phyloP scores from a whole-genome alignment of 2,888 invertebrate genomes.

The Drosophila nr. perissopoda region DNA sequence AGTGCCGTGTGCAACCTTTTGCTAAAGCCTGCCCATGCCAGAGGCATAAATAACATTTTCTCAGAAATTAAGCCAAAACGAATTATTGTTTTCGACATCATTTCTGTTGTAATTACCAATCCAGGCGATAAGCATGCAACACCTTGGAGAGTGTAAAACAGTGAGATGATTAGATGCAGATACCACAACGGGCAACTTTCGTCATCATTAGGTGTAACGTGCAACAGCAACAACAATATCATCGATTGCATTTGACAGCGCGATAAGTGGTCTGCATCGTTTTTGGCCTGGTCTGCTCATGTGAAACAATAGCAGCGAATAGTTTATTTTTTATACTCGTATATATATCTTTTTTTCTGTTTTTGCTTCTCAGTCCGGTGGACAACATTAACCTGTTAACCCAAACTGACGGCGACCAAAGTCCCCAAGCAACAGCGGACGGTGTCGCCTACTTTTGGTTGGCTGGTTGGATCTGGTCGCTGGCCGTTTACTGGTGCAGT shows the following conservation, averaged over 20 bases:
- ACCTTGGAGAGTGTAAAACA: constrained; percentile 58
- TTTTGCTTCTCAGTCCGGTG: constrained; percentile 42
- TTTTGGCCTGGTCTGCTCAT: constrained; percentile 19
- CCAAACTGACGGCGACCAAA: constrained; percentile 77
- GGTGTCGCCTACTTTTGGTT: constrained; percentile 76
- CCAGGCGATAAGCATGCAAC: constrained; percentile 65
- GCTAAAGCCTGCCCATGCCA: constrained; percentile 13
- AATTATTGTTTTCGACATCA: constrained; percentile 76
- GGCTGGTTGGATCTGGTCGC: constrained; percentile 34
- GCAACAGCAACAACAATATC: constrained; percentile 46
- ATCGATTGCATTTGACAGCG: constrained; percentile 71
- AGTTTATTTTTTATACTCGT: constrained; percentile 34
- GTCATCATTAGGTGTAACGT: constrained; percentile 54
- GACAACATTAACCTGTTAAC: constrained; percentile 83
- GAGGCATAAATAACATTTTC: constrained; percentile 74
- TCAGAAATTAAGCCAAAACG: constrained; percentile 73
- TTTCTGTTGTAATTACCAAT: constrained; percentile 71
- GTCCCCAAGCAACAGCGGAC: constrained; percentile 66
- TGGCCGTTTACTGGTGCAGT: constrained; percentile 53
- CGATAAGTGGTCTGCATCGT: constrained; percentile 68
- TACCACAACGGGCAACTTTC: constrained; percentile 42
- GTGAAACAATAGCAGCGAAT: constrained; percentile 70
- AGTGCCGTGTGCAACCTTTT: constrained; percentile 6
- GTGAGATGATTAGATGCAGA: constrained; percentile 56
- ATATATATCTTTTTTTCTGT: neutral